Conservation (phyloP, 2,797 vertebrate species). For the Heteromormyrus szaboi region DNA sequence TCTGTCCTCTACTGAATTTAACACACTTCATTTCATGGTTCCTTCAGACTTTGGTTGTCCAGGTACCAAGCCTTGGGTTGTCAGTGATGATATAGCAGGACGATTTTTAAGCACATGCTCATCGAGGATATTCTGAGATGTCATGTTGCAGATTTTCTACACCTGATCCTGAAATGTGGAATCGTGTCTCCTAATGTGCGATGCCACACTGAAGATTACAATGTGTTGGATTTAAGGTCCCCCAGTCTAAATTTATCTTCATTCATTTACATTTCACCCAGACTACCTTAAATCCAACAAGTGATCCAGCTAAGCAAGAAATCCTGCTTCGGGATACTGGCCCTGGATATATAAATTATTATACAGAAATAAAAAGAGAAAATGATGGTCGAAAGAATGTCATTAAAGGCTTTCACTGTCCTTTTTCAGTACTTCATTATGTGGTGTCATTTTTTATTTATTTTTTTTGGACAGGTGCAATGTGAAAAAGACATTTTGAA, state of each 20-base stretch:
- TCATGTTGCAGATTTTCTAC: background rate
- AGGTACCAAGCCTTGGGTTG: background rate
- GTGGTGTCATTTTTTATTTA: background rate
- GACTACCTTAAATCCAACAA: background rate
- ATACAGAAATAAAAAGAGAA: background rate
- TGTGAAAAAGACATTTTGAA: background rate
- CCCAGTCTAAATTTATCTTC: background rate
- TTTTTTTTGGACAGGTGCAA: background rate
- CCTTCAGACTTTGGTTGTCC: background rate
- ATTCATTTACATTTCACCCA: background rate
- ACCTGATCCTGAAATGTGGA: background rate
- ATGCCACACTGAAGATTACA: background rate
- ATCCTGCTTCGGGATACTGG: background rate
- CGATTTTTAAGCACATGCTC: background rate
- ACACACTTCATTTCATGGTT: conserved; percentile 1
- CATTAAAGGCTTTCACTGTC: background rate
- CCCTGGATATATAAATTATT: background rate
- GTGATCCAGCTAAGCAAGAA: background rate
- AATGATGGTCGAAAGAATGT: background rate
- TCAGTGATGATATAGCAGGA: background rate
- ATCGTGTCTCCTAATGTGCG: background rate
- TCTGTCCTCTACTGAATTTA: background rate
- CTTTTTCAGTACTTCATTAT: background rate
- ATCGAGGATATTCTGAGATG: background rate
- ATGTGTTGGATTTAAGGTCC: background rate